Percentiles rank a stretch among this genome's conserved stretches.
These are phyloP conservation scores for Porites evermanni DNA, from an alignment of 92 coral and sea anemone species.

Conservation along the genomic window DNA sequence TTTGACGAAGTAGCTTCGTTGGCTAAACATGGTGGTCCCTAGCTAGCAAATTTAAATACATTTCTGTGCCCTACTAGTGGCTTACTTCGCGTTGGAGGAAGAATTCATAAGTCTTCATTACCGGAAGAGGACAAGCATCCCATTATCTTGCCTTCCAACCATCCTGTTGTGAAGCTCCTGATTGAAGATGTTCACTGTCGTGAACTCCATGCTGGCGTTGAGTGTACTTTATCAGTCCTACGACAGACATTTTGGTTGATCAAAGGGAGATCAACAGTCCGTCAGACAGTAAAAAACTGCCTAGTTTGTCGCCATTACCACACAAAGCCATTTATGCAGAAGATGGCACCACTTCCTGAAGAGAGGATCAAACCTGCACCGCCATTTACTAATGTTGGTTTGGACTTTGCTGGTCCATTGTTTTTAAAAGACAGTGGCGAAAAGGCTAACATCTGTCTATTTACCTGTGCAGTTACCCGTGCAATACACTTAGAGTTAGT, in stretches of 20 bases:
- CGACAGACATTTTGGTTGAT: conserved; percentile 48
- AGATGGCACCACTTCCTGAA: conserved; percentile 54
- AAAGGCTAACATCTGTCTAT: conserved; percentile 55
- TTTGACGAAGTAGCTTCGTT: neutral
- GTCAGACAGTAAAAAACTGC: conserved; percentile 31
- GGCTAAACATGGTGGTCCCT: neutral
- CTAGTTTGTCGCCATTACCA: conserved; percentile 37
- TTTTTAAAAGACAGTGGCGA: conserved; percentile 46
- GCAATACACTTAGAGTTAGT: conserved; percentile 54
- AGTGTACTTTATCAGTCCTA: conserved; percentile 26
- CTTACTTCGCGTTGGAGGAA: conserved; percentile 36
- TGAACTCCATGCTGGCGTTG: conserved; percentile 36
- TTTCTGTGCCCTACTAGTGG: conserved; percentile 35
- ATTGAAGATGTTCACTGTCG: conserved; percentile 29
- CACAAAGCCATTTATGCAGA: conserved; percentile 24
- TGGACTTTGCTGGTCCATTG: conserved; percentile 58
- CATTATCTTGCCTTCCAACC: conserved; percentile 29
- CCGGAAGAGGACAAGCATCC: conserved; percentile 44
- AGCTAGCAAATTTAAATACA: conserved; percentile 37
- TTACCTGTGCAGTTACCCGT: conserved; percentile 57
- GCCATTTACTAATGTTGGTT: conserved; percentile 49
- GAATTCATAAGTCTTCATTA: neutral
- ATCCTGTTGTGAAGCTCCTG: conserved; percentile 28
- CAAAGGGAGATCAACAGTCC: conserved; percentile 54
- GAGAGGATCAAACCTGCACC: conserved; percentile 58